A percentile compares a stretch with the other conserved stretches of the same genome.
Evolutionary conservation across 2,797 vertebrate genomes (phyloP).

Genomic region (Serranus cabrilla): DNA sequence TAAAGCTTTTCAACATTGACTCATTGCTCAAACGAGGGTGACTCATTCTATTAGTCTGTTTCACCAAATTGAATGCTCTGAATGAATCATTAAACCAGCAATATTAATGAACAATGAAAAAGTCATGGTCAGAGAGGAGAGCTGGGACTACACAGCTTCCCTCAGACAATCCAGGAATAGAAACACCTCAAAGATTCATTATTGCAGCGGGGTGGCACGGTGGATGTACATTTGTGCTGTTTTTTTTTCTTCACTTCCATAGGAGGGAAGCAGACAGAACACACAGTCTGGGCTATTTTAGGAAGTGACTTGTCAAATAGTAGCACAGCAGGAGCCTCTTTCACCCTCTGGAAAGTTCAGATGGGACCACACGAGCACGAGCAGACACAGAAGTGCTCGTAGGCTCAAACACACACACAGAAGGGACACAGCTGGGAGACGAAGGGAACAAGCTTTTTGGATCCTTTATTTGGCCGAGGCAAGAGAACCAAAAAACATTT

Average conservation of each 20-base stretch:
- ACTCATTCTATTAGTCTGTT: background rate
- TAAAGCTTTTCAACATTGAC: slow-evolving; percentile 6
- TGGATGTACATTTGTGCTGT: slow-evolving; percentile 18
- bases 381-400: slow-evolving; percentile 21
- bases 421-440: slow-evolving; percentile 48
- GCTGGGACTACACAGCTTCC: slow-evolving; percentile 16
- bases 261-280: slow-evolving; percentile 51
- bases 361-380: slow-evolving; percentile 56
- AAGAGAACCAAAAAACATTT: slow-evolving; percentile 24
- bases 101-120: slow-evolving; percentile 10
- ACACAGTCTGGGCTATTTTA: slow-evolving; percentile 71
- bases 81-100: slow-evolving; percentile 17
- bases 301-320: slow-evolving; percentile 64
- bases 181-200: slow-evolving; percentile 64
- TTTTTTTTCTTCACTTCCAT: slow-evolving; percentile 49
- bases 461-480: slow-evolving; percentile 39
- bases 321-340: slow-evolving; percentile 61
- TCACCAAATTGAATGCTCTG: background rate
- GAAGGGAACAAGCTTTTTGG: slow-evolving; percentile 19
- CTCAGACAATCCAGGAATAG: slow-evolving; percentile 52
- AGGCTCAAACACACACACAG: slow-evolving; percentile 1
- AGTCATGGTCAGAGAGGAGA: slow-evolving; percentile 25
- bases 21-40: background rate
- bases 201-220: slow-evolving; percentile 20
- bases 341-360: slow-evolving; percentile 74